Percentiles rank a stretch among this genome's conserved stretches.
phyloP scores from a whole-genome alignment of 2,797 vertebrate species.

The Ptychadena robeensis region DNA sequence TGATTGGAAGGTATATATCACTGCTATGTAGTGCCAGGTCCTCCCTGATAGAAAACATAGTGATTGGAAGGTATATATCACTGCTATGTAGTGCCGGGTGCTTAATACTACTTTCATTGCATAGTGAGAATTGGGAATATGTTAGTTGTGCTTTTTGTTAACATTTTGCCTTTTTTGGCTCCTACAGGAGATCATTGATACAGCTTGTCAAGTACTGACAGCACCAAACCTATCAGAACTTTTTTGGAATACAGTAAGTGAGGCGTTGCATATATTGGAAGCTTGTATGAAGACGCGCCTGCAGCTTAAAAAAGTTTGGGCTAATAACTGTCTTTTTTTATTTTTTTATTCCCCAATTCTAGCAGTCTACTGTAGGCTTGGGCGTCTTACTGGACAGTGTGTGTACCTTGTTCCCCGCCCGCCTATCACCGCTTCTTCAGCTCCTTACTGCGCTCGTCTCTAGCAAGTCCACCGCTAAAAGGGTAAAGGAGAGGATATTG shows the following conservation, averaged over 20 bases:
- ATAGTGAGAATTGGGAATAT: neutral
- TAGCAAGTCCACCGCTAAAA: conserved; percentile 94
- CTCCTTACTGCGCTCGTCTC: conserved; percentile 91
- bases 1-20: too few species aligned
- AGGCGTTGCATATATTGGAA: neutral
- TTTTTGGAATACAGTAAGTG: conserved; percentile 95
- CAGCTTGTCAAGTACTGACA: conserved; percentile 92
- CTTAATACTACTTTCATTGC: too few species aligned
- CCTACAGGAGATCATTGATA: conserved; percentile 86
- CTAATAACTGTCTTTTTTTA: neutral
- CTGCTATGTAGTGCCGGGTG: too few species aligned
- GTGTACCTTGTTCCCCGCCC: conserved; percentile 93
- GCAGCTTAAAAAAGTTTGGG: too few species aligned
- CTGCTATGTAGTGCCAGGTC: too few species aligned
- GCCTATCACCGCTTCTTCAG: conserved; percentile 89
- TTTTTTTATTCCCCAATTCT: too few species aligned
- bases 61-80: too few species aligned
- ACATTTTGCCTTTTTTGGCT: neutral
- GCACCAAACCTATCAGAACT: conserved; percentile 91
- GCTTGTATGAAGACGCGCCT: too few species aligned
- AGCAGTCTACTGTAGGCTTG: conserved; percentile 93
- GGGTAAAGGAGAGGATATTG: conserved; percentile 74
- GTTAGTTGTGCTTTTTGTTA: neutral
- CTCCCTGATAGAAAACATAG: too few species aligned
- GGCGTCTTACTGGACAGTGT: conserved; percentile 94